phyloP scores from a whole-genome alignment of 2,113 vertebrate species.

The Gorsachius goisagi region DNA sequence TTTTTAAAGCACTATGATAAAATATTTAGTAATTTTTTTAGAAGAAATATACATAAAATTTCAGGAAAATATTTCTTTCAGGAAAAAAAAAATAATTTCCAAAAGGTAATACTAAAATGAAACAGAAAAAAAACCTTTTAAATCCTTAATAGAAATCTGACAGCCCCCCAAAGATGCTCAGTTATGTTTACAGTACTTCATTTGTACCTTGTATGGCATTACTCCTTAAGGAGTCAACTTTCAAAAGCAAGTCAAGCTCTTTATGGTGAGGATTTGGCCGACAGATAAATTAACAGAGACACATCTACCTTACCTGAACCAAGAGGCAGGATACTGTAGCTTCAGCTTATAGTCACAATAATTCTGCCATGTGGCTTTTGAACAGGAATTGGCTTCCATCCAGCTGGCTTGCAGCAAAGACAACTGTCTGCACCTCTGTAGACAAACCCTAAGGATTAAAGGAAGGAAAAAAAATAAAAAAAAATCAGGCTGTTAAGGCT shows the following conservation, averaged over 20 bases:
- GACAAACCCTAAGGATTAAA: not conserved
- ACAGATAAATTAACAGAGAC: not conserved
- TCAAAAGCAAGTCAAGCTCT: not conserved
- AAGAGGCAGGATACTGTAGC: not conserved
- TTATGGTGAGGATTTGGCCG: rapidly evolving
- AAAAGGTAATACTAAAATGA: not conserved
- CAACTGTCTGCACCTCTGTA: not conserved
- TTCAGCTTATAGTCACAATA: not conserved
- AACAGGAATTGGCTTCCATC: not conserved
- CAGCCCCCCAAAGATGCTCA: not conserved
- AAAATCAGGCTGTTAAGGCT: not conserved
- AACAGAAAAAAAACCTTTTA: not conserved
- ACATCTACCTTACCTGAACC: not conserved
- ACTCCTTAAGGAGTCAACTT: not conserved
- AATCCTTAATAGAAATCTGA: not conserved
- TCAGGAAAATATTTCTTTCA: not conserved
- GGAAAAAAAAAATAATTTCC: not conserved
- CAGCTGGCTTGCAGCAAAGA: not conserved
- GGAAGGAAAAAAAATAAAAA: rapidly evolving
- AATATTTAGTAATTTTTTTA: not conserved
- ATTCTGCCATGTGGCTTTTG: not conserved
- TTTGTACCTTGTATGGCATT: not conserved
- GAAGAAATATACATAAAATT: not conserved
- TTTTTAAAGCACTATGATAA: not conserved
- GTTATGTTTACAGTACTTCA: not conserved